A percentile compares a stretch with the other conserved stretches of the same genome.
Conservation (phyloP, 1,140 invertebrate genomes). For the Drosophila subobscura region DNA sequence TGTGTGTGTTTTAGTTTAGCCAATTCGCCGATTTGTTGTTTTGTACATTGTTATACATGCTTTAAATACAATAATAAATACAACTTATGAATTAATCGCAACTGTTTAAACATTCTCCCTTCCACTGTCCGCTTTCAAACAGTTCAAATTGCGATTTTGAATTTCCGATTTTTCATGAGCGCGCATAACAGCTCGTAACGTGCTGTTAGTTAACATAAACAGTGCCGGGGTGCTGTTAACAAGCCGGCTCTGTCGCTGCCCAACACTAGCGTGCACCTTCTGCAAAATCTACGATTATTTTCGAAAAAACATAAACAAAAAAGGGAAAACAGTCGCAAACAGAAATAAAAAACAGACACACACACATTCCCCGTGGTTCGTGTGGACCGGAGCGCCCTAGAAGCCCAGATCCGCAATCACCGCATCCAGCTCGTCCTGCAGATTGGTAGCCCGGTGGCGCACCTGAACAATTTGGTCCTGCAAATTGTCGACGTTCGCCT, state of each 20-base stretch:
- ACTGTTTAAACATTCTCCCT: background rate
- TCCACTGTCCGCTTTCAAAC: too few relatives aligned
- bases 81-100: constrained; percentile 45
- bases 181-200: too few relatives aligned
- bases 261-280: too few relatives aligned
- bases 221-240: too few relatives aligned
- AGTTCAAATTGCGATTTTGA: too few relatives aligned
- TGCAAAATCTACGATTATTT: constrained; percentile 46
- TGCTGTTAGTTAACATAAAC: too few relatives aligned
- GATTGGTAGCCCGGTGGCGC: constrained; percentile 88
- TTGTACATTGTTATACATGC: constrained; percentile 81
- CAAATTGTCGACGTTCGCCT: constrained; percentile 92
- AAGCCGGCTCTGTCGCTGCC: too few relatives aligned
- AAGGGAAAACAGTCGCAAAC: constrained; percentile 66
- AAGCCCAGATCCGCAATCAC: constrained; percentile 82
- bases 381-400: constrained; percentile 31
- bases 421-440: constrained; percentile 93
- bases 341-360: constrained; percentile 51
- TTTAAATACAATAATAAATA: constrained; percentile 68
- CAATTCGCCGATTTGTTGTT: constrained; percentile 76
- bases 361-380: constrained; percentile 39
- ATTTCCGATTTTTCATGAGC: too few relatives aligned
- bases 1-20: constrained; percentile 72
- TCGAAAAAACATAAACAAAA: constrained; percentile 67
- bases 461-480: constrained; percentile 93